Base-by-base conservation (phyloP, 2,113 vertebrate genomes). In the Pagrus major region DNA sequence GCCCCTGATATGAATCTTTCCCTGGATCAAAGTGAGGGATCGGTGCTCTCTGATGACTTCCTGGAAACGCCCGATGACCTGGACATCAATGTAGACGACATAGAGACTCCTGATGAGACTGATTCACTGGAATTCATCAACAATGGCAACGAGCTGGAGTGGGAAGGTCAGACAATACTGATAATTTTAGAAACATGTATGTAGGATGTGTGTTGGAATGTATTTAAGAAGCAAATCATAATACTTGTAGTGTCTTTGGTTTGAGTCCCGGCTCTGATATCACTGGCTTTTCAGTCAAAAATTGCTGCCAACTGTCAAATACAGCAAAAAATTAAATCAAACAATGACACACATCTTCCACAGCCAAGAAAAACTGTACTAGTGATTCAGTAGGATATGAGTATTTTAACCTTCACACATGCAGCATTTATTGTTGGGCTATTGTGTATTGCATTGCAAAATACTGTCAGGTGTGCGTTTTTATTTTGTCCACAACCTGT, bases 81-180 rank as follows among this genome's bases (percentile, higher is more conserved):
- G 86, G 98, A 99, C 81, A 98, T 99, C n/a, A 98, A 99, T 0
- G 96, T 99, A 59, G 98, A 99, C 0, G 98, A 99, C 71, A 98
- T 99, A 0, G 98, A 99, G 86, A 99, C 98, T 0, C 98, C 98
- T 0, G 98, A 99, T 0, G 98, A 99, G 81, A 98, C 97, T 0
- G 98, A 99, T 85, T 99, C 98, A 1, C 94, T 99, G 0, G 98
- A 99, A 80, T 98, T 98, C 78, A 93, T 97, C 68, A 96, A 96
- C 1, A 98, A 97, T 0, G 97, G 97, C 46, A 98, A 98, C 0
- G 98, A 99, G 12, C 91, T 99, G 85, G 98, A 99, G 81, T 99
- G 98, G 98, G 98, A 99, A 95, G 98, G 98, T 99, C 79, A 94
- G 96, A 47, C 35, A 6, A 35, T 5, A 16, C 0, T 16, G n/a